phyloP scores from a whole-genome alignment of 2,113 vertebrate genomes.

The Tachysurus vachellii region DNA sequence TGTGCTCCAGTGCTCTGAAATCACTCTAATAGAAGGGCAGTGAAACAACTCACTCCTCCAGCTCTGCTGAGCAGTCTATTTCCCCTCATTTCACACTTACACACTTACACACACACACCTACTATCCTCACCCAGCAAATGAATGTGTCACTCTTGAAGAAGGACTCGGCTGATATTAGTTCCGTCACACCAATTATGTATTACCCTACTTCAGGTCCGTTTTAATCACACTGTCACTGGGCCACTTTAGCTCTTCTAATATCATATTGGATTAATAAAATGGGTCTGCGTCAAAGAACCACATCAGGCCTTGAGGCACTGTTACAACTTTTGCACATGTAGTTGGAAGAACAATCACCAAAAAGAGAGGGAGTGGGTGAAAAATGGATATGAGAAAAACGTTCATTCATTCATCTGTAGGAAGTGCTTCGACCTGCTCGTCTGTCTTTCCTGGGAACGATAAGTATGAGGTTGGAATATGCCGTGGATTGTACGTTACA shows the following conservation, averaged over 20 bases:
- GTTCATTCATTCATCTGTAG: neutral
- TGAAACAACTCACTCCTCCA: constrained; percentile 19
- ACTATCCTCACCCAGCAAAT: constrained; percentile 23
- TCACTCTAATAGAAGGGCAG: neutral
- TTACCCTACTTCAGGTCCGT: constrained; percentile 24
- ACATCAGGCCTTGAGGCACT: neutral
- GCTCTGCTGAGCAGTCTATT: constrained; percentile 13
- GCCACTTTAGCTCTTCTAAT: constrained; percentile 26
- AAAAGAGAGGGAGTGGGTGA: neutral
- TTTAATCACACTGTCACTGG: constrained; percentile 35
- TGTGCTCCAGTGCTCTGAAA: neutral
- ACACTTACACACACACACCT: constrained; percentile 17
- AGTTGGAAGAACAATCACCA: neutral
- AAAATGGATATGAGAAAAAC: neutral
- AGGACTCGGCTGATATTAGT: constrained; percentile 29
- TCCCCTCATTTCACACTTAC: constrained; percentile 3
- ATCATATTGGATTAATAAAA: constrained; percentile 31
- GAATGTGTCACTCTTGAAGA: constrained; percentile 26
- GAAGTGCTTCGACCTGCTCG: neutral
- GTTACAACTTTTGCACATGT: neutral
- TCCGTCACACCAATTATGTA: constrained; percentile 37
- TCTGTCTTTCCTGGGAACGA: neutral
- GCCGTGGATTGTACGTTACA: neutral
- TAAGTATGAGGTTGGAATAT: neutral
- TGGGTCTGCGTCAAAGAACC: neutral